These are phyloP conservation scores for Proisotoma minuta DNA, from an alignment of 2,888 invertebrate species.

Conservation along the genomic window DNA sequence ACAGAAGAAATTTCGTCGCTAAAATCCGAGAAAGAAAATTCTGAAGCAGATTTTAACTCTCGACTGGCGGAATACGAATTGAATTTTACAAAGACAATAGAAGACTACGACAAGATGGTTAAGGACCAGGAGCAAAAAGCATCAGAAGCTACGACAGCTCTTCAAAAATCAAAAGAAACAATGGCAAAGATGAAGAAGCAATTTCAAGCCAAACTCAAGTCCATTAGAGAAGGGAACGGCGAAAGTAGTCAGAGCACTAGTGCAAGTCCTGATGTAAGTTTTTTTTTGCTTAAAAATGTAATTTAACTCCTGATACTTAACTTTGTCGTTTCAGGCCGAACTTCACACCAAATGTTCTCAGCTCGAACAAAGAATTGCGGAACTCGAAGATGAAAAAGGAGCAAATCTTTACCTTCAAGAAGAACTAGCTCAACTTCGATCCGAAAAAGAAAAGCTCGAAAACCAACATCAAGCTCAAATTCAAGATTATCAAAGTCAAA, in stretches of 20 bases:
- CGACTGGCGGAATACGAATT: slow-evolving; percentile 16
- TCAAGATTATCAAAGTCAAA: not conserved
- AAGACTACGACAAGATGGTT: not conserved
- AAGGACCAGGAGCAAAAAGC: not conserved
- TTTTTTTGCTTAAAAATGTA: not conserved
- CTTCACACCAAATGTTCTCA: not conserved
- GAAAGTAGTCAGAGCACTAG: not conserved
- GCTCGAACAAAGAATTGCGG: slow-evolving; percentile 58
- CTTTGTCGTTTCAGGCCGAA: not conserved
- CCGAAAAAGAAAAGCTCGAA: slow-evolving; percentile 1
- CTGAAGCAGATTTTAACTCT: slow-evolving; percentile 4
- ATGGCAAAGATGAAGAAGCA: slow-evolving; percentile 3
- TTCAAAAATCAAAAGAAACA: slow-evolving; percentile 9
- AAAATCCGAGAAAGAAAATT: not conserved
- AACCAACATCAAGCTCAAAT: not conserved
- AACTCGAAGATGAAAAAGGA: slow-evolving; percentile 85
- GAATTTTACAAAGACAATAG: slow-evolving; percentile 4
- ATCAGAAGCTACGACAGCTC: not conserved
- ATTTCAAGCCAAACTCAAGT: slow-evolving; percentile 10
- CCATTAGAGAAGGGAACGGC: not conserved
- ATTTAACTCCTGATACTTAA: not conserved
- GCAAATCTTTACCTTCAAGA: slow-evolving; percentile 62
- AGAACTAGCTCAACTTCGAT: slow-evolving; percentile 3
- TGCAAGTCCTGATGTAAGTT: not conserved
- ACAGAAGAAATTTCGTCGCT: slow-evolving; percentile 11